Percentiles rank a stretch among this genome's conserved stretches.
Conservation (phyloP, 1,140 invertebrate species). For the Zaprionus ghesquierei region DNA sequence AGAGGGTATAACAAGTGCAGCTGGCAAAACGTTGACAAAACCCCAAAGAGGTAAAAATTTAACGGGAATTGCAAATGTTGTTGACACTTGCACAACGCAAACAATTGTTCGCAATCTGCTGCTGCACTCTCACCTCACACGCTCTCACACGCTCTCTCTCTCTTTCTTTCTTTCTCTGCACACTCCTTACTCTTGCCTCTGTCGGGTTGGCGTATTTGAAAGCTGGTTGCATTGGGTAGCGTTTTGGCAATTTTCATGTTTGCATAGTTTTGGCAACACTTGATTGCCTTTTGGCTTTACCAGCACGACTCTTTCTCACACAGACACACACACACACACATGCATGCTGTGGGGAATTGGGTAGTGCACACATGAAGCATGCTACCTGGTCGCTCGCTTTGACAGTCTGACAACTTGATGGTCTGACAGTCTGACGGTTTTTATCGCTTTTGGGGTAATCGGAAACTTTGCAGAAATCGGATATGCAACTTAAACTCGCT, state of each 20-base stretch:
- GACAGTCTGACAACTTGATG: not conserved
- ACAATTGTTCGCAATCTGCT: conserved; percentile 65
- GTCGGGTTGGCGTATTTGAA: conserved; percentile 42
- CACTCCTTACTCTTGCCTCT: not conserved
- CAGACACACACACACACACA: conserved; percentile 9
- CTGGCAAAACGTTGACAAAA: conserved; percentile 36
- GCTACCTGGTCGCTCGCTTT: not conserved
- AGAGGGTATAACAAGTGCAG: conserved; percentile 47
- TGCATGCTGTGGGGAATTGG: not conserved
- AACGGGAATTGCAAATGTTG: conserved; percentile 79
- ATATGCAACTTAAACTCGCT: conserved; percentile 50
- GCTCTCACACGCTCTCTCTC: not conserved
- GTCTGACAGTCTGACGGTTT: conserved; percentile 1
- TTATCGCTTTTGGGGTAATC: conserved; percentile 33
- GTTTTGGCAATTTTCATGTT: conserved; percentile 68
- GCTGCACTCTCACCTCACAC: conserved; percentile 33
- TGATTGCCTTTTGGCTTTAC: conserved; percentile 70
- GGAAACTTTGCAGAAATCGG: conserved; percentile 25
- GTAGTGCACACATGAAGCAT: too few species aligned
- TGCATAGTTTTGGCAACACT: conserved; percentile 73
- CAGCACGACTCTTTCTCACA: conserved; percentile 33
- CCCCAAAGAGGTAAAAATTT: conserved; percentile 71
- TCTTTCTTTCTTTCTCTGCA: not conserved
- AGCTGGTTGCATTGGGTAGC: conserved; percentile 24
- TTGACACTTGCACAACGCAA: conserved; percentile 79